Conservation (phyloP, 2,888 invertebrate genomes). For the Acanthosepion pharaonis region DNA sequence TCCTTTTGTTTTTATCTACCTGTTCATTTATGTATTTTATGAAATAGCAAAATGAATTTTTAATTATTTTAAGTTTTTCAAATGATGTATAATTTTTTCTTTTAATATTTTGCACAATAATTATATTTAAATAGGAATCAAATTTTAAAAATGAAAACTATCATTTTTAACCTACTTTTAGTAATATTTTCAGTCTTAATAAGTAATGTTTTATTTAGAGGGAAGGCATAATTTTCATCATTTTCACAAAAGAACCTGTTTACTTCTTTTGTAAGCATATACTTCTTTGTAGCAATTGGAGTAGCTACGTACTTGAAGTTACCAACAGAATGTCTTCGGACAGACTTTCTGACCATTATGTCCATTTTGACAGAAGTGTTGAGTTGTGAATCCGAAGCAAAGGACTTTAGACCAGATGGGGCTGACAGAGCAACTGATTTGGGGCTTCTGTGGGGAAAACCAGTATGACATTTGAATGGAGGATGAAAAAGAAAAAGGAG, state of each 20-base stretch:
- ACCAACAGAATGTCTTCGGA: constrained; percentile 40
- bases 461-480: not conserved
- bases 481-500: not conserved
- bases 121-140: not conserved
- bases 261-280: not conserved
- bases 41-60: no score
- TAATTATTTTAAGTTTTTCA: no score
- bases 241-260: not conserved
- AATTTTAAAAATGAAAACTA: not conserved
- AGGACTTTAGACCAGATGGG: constrained; percentile 35
- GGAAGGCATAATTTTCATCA: not conserved
- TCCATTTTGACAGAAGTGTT: constrained; percentile 35
- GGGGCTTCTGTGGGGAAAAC: constrained; percentile 8
- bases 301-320: not conserved
- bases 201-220: not conserved
- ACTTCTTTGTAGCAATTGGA: not conserved
- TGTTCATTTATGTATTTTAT: no score
- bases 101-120: not conserved
- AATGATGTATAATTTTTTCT: not conserved
- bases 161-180: no score
- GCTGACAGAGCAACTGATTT: constrained; percentile 4
- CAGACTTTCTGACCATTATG: not conserved
- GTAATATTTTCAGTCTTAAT: not conserved
- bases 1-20: no score
- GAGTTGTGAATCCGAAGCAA: constrained; percentile 40